Conservation (phyloP, 2,888 invertebrate genomes). For the Allygus modestus region DNA sequence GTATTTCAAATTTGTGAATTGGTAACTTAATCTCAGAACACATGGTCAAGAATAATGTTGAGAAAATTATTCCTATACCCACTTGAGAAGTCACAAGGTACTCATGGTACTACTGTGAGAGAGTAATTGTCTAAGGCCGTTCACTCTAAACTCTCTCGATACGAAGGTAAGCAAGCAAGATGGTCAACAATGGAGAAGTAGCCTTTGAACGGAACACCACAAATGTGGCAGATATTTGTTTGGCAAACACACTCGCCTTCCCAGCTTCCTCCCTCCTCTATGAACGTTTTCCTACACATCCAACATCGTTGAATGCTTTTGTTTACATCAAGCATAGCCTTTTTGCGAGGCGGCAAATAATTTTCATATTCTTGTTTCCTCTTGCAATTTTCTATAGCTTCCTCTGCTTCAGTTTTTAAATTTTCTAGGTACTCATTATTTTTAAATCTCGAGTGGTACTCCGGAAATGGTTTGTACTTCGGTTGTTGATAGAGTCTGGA, state of each 20-base stretch:
- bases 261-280: background rate
- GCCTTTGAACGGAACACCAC: background rate
- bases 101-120: too few species aligned
- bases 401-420: background rate
- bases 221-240: slow-evolving; percentile 4
- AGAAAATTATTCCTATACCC: too few species aligned
- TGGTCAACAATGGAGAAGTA: slow-evolving; percentile 6
- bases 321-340: background rate
- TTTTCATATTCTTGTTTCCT: background rate
- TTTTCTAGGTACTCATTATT: background rate
- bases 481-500: background rate
- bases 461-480: background rate
- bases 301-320: slow-evolving; percentile 2
- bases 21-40: too few species aligned
- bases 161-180: background rate
- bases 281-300: slow-evolving; percentile 17
- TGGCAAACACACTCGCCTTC: background rate
- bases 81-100: too few species aligned
- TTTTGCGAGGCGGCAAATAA: background rate
- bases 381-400: background rate
- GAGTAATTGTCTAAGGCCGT: too few species aligned
- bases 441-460: background rate
- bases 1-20: too few species aligned
- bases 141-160: too few species aligned
- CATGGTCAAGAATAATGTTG: too few species aligned